These are phyloP conservation scores for Drosophila ochracea DNA, from an alignment of 2,888 invertebrate genomes.

Conservation along the genomic window DNA sequence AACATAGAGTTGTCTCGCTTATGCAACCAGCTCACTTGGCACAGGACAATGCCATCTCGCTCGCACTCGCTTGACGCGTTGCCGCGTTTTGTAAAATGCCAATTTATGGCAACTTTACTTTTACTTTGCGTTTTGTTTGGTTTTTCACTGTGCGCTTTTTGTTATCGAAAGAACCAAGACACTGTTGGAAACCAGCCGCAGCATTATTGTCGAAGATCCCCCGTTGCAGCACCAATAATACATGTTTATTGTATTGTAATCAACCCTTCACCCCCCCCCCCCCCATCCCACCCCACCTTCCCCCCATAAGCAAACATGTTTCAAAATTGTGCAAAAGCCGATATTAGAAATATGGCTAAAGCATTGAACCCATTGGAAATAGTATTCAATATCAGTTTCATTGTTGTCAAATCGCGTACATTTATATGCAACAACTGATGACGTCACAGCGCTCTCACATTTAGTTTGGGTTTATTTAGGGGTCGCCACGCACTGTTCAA, in stretches of 20 bases:
- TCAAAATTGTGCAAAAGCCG: background rate
- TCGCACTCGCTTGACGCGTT: constrained; percentile 31
- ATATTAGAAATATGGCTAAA: background rate
- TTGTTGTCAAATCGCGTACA: background rate
- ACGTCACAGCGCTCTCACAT: constrained; percentile 10
- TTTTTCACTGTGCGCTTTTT: background rate
- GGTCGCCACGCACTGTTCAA: constrained; percentile 9
- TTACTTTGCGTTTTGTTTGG: constrained; percentile 8
- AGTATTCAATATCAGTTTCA: background rate
- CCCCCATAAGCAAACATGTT: background rate
- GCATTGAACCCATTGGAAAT: background rate
- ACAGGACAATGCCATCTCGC: constrained; percentile 9
- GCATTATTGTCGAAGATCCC: constrained; percentile 35
- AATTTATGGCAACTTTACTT: constrained; percentile 45
- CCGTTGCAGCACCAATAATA: constrained; percentile 7
- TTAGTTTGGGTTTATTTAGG: constrained; percentile 1
- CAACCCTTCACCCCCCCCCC: background rate
- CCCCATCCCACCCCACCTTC: background rate
- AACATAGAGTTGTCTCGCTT: constrained; percentile 38
- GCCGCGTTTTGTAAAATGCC: constrained; percentile 32
- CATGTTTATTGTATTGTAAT: constrained; percentile 7
- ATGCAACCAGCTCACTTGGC: constrained; percentile 1
- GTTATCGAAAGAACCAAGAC: constrained; percentile 13
- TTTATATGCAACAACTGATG: constrained; percentile 22
- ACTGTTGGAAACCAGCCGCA: constrained; percentile 3